Evolutionary conservation across 1,140 invertebrate genomes (phyloP).

Genomic region (Hetaerina americana): DNA sequence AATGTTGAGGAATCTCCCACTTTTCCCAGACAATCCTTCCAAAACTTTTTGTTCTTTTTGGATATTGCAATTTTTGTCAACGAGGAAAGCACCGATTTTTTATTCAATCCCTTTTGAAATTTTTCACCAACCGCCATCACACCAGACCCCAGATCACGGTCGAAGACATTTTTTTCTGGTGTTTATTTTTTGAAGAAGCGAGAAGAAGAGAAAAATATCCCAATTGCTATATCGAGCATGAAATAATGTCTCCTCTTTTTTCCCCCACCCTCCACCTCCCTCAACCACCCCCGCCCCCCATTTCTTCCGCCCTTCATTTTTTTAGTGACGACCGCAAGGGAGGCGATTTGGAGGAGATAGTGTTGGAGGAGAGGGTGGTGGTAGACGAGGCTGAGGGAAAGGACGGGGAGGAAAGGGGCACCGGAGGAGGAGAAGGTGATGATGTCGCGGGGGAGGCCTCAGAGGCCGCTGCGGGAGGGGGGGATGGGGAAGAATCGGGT

Average conservation of each 20-base stretch:
- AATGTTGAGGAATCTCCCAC: no score
- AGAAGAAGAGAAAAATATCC: no score
- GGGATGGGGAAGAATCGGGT: background rate
- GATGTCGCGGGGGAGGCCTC: background rate
- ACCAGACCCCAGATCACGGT: no score
- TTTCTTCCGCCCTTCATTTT: background rate
- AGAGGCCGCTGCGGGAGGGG: background rate
- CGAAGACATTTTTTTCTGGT: no score
- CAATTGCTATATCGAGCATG: background rate
- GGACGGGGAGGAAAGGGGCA: background rate
- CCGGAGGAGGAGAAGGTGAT: background rate
- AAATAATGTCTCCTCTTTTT: background rate
- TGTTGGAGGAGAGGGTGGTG: background rate
- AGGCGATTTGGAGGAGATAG: background rate
- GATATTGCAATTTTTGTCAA: no score
- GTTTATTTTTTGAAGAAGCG: no score
- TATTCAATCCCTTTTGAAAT: no score
- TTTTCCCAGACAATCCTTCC: no score
- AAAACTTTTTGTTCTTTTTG: no score
- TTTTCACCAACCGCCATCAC: no score
- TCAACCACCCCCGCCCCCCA: no score
- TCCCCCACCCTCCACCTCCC: background rate
- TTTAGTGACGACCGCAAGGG: background rate
- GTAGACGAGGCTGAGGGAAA: background rate
- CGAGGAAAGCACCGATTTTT: no score